Base-by-base conservation (phyloP, 2,888 invertebrate species). In the Stenchaetothrips biformis region DNA sequence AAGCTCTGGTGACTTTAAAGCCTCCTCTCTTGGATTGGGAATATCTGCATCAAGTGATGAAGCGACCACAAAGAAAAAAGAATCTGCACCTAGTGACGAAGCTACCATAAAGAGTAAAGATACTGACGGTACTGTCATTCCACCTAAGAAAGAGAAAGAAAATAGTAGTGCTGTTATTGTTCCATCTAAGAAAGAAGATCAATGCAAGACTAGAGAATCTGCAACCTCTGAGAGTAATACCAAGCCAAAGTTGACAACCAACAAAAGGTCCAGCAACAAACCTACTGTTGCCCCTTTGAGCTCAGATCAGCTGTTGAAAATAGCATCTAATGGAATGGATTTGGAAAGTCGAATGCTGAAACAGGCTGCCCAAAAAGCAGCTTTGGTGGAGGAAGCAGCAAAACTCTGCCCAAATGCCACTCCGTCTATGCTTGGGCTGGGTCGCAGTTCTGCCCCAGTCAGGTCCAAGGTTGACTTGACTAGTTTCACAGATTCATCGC, bases 331-430 rank as follows among this genome's bases (percentile, higher is more conserved):
- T 74, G 67, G 67, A 25, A 7, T 74, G 21, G 67, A 74, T 25
- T 74, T 74, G 21, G 67, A 74, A 74, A 74, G 67, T 25, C 67
- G 67, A n/a, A 74, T 74, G 67, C 21, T 74, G 67, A 74, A 25
- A 25, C 67, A 74, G 25, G 67, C 79, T 21, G 49, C 37, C 16
- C 79, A 49, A 8, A 48, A 48, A 59, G 59, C 49, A 16, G 53
- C 79, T 16, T 16, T 79, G 4, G 8, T 18, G n/a, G 59, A 49
- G 25, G 59, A 79, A 79, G 59, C 67, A 25, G 7, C 67, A 11
- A 74, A 74, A 21, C 0, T 25, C 4, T 25, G 25, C 25, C 21
- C 25, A 74, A 74, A 74, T 74, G 25, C 67, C 1, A 74, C 67
- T 21, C 67, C 67, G 7, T 74, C 67, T 21, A 74, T 74, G 67